Evolutionary conservation across 2,113 vertebrate genomes (phyloP).

Genomic region (Cathartes aura): DNA sequence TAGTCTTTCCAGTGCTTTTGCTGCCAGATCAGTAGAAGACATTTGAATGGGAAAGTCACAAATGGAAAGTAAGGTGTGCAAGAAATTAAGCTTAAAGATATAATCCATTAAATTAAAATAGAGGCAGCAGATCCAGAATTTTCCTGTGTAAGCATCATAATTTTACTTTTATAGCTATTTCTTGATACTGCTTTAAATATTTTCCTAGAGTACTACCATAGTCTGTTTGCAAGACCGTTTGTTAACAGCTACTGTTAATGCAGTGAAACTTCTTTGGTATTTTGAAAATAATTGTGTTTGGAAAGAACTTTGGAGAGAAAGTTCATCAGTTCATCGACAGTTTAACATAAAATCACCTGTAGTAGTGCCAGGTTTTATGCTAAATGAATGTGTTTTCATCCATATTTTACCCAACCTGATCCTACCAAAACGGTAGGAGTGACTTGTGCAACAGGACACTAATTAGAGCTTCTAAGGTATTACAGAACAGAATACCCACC

Average conservation of each 20-base stretch:
- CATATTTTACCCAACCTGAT: background rate
- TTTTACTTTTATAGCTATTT: background rate
- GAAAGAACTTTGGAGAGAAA: no score
- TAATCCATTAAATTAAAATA: background rate
- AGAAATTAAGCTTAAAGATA: background rate
- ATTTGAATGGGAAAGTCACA: background rate
- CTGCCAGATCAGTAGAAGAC: background rate
- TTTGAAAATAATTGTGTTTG: no score
- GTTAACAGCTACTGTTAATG: background rate
- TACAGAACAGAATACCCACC: background rate
- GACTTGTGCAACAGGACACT: background rate
- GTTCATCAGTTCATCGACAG: no score
- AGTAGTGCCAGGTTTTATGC: background rate
- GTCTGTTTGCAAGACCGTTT: background rate
- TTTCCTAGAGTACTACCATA: background rate
- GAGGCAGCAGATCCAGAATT: background rate
- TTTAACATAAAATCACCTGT: background rate
- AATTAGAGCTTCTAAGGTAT: background rate
- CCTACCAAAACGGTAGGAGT: background rate
- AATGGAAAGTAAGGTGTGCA: background rate
- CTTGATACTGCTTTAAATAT: background rate
- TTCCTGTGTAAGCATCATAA: background rate
- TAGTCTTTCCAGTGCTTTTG: background rate
- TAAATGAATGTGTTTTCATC: background rate
- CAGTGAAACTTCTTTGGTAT: background rate